Conservation (phyloP, 2,797 vertebrate species). For the Eulemur mongoz region DNA sequence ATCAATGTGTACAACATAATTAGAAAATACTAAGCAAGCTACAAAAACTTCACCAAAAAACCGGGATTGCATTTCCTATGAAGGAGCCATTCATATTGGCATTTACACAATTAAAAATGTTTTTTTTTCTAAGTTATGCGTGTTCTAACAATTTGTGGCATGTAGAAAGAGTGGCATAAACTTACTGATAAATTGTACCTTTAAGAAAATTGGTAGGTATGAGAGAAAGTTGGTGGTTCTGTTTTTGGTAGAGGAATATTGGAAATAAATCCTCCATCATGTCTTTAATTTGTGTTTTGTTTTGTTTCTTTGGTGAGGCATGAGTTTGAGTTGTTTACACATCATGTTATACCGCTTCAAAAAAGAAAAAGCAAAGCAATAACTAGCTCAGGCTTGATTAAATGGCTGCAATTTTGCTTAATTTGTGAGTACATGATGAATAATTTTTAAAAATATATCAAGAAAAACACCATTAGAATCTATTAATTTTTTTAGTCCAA, state of each 20-base stretch:
- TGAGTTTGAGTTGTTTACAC: neutral
- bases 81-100: neutral
- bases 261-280: conserved; percentile 3
- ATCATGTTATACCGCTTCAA: neutral
- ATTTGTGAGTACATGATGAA: neutral
- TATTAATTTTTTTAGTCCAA: conserved; percentile 10
- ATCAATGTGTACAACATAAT: neutral
- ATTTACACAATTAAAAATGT: neutral
- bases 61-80: neutral
- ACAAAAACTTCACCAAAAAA: neutral
- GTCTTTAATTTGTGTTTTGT: neutral
- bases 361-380: neutral
- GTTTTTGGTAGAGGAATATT: neutral
- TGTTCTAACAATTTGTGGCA: neutral
- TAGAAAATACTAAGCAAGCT: neutral
- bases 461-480: neutral
- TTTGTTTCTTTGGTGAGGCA: neutral
- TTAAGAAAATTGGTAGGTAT: conserved; percentile 33
- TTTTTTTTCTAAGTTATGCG: neutral
- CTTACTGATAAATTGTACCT: neutral
- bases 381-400: neutral
- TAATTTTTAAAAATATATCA: neutral
- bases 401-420: neutral
- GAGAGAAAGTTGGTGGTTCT: conserved; percentile 45
- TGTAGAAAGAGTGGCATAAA: neutral